Conservation (phyloP, 2,888 invertebrate genomes). For the Thera britannica region DNA sequence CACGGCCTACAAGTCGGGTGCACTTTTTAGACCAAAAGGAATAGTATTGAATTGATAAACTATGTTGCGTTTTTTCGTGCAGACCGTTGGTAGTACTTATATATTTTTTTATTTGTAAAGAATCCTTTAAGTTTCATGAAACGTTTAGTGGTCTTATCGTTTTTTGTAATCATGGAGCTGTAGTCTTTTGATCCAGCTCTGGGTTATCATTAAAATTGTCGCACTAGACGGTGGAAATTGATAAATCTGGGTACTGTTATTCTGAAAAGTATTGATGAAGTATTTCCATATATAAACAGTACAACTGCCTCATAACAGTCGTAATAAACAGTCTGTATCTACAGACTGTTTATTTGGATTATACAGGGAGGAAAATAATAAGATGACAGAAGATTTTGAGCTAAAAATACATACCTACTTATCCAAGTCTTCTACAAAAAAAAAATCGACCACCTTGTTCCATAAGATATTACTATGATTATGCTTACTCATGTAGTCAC, state of each 20-base stretch:
- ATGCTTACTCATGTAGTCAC: not conserved
- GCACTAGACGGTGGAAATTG: slow-evolving; percentile 65
- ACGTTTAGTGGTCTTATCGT: not conserved
- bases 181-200: slow-evolving; percentile 41
- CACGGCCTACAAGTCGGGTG: not conserved
- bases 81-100: not conserved
- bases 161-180: not conserved
- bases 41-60: not conserved
- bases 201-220: slow-evolving; percentile 75
- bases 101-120: not conserved
- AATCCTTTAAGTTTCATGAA: not conserved
- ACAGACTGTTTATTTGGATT: too few relatives aligned
- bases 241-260: slow-evolving; percentile 67
- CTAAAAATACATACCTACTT: not conserved
- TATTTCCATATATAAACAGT: not conserved
- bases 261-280: slow-evolving; percentile 38
- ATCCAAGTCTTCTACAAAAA: not conserved
- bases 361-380: too few relatives aligned
- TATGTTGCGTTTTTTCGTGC: not conserved
- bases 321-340: too few relatives aligned
- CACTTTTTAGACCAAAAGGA: not conserved
- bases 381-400: too few relatives aligned
- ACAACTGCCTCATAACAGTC: too few relatives aligned
- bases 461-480: not conserved
- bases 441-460: too few relatives aligned